phyloP scores from a whole-genome alignment of 2,888 invertebrate species.

The Pammene fasciana region DNA sequence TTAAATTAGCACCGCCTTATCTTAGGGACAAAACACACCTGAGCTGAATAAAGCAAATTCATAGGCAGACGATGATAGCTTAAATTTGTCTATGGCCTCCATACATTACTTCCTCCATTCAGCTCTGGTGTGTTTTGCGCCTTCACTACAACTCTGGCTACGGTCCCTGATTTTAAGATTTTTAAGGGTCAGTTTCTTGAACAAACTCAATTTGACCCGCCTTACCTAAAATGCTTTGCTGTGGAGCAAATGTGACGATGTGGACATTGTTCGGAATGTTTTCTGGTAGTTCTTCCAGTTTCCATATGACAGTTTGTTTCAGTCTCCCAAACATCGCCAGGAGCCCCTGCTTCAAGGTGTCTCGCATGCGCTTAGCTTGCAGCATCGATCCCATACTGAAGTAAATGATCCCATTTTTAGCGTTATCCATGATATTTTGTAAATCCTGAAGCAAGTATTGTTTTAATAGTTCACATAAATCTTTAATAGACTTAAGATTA shows the following conservation, averaged over 20 bases:
- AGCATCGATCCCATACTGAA: slow-evolving; percentile 79
- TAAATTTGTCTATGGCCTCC: too few relatives aligned
- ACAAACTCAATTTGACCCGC: not conserved
- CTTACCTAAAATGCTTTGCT: slow-evolving; percentile 63
- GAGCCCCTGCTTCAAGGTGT: slow-evolving; percentile 56
- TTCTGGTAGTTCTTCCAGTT: slow-evolving; percentile 64
- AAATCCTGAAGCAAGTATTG: slow-evolving; percentile 58
- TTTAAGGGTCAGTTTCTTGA: too few relatives aligned
- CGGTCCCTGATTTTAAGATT: too few relatives aligned
- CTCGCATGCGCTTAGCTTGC: slow-evolving; percentile 63
- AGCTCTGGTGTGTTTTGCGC: too few relatives aligned
- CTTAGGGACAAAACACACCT: too few relatives aligned
- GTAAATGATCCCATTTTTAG: slow-evolving; percentile 74
- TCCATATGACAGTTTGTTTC: slow-evolving; percentile 79
- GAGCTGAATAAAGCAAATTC: too few relatives aligned
- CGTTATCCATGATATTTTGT: slow-evolving; percentile 65
- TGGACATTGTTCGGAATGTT: slow-evolving; percentile 70
- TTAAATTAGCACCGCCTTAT: too few relatives aligned
- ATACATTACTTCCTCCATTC: too few relatives aligned
- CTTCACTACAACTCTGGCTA: too few relatives aligned
- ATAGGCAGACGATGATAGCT: too few relatives aligned
- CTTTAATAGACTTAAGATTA: too few relatives aligned
- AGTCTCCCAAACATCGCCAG: slow-evolving; percentile 66
- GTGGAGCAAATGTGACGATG: slow-evolving; percentile 72
- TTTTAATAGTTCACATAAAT: not conserved